Conservation (phyloP, 2,113 vertebrate genomes). For the Martes martes region DNA sequence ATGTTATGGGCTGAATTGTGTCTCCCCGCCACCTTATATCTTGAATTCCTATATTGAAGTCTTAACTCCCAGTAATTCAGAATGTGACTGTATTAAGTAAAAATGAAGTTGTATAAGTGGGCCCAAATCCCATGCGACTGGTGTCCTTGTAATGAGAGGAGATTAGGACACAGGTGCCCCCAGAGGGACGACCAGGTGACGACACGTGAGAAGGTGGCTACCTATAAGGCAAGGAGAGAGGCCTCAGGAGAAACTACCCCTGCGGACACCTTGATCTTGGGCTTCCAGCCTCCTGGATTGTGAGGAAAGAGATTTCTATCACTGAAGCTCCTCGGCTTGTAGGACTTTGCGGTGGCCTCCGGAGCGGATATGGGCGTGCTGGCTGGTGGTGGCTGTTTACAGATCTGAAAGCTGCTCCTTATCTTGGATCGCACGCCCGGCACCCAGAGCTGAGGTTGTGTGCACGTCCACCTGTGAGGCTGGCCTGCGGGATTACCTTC, state of each 20-base stretch:
- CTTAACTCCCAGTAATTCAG: not conserved
- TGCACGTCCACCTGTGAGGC: no score
- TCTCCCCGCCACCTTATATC: not conserved
- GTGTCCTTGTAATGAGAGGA: not conserved
- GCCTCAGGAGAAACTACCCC: not conserved
- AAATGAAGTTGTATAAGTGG: not conserved
- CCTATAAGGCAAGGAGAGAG: not conserved
- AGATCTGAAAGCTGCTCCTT: no score
- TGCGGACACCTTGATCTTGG: rapidly evolving
- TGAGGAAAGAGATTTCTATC: not conserved
- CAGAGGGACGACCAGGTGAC: rapidly evolving
- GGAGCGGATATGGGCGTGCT: rapidly evolving
- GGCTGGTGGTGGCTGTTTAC: not conserved
- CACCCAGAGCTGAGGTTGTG: not conserved
- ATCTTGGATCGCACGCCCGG: not conserved
- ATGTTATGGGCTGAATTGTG: not conserved
- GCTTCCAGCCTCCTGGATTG: not conserved
- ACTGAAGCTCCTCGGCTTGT: not conserved
- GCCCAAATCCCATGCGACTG: not conserved
- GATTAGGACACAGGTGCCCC: not conserved
- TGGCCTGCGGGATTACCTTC: not conserved
- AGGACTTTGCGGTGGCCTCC: not conserved
- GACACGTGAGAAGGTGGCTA: not conserved
- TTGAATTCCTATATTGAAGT: not conserved
- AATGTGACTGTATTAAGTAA: no score